Conservation (phyloP, 1,140 invertebrate species). For the Drosophila tsacasi region DNA sequence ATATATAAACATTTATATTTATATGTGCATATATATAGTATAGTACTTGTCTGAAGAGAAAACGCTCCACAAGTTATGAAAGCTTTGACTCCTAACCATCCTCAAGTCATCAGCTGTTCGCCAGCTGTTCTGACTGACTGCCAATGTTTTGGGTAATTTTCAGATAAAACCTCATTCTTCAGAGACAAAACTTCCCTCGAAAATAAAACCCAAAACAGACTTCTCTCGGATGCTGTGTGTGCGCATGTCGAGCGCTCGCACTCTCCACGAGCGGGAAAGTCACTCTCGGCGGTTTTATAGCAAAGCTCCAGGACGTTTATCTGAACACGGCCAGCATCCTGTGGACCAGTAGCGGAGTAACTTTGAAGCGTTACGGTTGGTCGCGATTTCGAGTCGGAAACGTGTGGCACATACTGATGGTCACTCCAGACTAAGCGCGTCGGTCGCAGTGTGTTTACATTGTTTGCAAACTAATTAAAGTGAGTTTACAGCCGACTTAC, state of each 20-base stretch:
- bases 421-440: constrained; percentile 16
- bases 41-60: not conserved
- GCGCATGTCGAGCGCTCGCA: constrained; percentile 48
- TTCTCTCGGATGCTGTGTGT: constrained; percentile 61
- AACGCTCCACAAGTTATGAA: constrained; percentile 60
- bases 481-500: constrained; percentile 42
- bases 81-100: constrained; percentile 42
- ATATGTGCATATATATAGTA: not conserved
- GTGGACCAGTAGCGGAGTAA: constrained; percentile 74
- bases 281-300: constrained; percentile 57
- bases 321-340: constrained; percentile 47
- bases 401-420: not conserved
- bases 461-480: constrained; percentile 56
- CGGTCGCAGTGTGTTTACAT: constrained; percentile 54
- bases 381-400: constrained; percentile 38
- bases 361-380: constrained; percentile 75
- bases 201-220: constrained; percentile 60
- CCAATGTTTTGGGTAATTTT: constrained; percentile 73
- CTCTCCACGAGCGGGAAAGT: not conserved
- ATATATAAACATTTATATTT: constrained; percentile 3
- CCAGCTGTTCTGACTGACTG: constrained; percentile 38
- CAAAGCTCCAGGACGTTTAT: constrained; percentile 65
- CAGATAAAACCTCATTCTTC: constrained; percentile 2
- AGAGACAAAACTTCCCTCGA: constrained; percentile 30
- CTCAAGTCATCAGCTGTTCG: constrained; percentile 51